Conservation (phyloP, 2,797 vertebrate species). For the Nothura maculosa region DNA sequence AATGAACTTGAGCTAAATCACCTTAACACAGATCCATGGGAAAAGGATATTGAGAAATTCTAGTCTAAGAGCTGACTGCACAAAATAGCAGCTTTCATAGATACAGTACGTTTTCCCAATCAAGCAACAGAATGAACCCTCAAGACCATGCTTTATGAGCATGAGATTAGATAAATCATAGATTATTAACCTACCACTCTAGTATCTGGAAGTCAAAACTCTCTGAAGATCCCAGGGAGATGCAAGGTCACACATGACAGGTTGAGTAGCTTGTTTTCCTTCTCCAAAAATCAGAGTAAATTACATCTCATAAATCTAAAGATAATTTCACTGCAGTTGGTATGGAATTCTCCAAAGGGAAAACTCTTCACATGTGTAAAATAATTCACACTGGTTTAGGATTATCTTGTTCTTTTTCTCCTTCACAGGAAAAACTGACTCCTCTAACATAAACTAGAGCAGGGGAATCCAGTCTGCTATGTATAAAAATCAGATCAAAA, state of each 20-base stretch:
- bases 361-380: neutral
- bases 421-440: neutral
- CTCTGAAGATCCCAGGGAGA: neutral
- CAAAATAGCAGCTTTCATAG: fast-evolving
- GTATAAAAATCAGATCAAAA: neutral
- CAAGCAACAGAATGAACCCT: neutral
- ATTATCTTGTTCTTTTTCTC: neutral
- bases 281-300: neutral
- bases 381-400: neutral
- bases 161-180: neutral
- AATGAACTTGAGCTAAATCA: neutral
- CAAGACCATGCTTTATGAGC: fast-evolving
- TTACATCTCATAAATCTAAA: neutral
- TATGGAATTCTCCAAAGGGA: neutral
- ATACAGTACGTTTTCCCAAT: neutral
- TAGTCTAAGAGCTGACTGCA: neutral
- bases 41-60: neutral
- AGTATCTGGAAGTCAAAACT: neutral
- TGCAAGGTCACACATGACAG: neutral
- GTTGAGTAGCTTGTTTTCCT: neutral
- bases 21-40: neutral
- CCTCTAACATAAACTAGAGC: neutral
- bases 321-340: neutral
- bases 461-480: fast-evolving
- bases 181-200: fast-evolving